Base-by-base conservation (phyloP, 2,113 vertebrate genomes). In the Vulpes lagopus region DNA sequence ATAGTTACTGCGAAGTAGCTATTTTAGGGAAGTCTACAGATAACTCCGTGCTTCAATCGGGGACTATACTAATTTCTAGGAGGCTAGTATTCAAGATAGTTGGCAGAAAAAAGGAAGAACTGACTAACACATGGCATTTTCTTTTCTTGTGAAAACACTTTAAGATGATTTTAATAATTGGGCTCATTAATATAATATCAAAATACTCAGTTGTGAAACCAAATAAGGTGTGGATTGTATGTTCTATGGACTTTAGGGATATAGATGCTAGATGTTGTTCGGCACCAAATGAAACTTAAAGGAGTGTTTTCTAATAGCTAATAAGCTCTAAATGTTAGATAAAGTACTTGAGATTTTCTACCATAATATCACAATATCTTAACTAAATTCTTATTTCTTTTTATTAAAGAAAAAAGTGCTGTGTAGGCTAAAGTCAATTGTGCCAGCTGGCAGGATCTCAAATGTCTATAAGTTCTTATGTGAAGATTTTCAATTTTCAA, bases 101-200 rank as follows among this genome's bases (percentile, higher is more conserved):
- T 96, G 89, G 67, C 83, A 97, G 83, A 79, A 73, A 64, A 51
- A 93, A 91, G 16, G 30, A 93, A 94, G 49, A 43, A 60, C 27
- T 88, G 23, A 25, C n/a, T 90, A 85, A 74, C 51, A 90, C 14
- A n/a, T 55, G 67, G 32, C 38, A 60, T 74, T 89, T 49, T 76
- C 57, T 94, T 30, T 57, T 12, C 60, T 43, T 55, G 2, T 38
- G 53, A 67, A 95, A 92, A 69, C 11, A 55, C 32, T 88, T 91
- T 85, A 95, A 93, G 25, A 94, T 80, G 11, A 93, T 88, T 96
- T 87, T 83, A 91, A 89, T 89, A 91, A 89, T 32, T 96, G 67
- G n/a, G 30, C 22, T 92, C 8, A 94, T 64, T 93, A 87, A 86
- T 64, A 78, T 49, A 94, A 86, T 87, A 87, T 60, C 74, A 91